phyloP scores from a whole-genome alignment of 1,140 invertebrate species.

The Trinorchestia longiramus region DNA sequence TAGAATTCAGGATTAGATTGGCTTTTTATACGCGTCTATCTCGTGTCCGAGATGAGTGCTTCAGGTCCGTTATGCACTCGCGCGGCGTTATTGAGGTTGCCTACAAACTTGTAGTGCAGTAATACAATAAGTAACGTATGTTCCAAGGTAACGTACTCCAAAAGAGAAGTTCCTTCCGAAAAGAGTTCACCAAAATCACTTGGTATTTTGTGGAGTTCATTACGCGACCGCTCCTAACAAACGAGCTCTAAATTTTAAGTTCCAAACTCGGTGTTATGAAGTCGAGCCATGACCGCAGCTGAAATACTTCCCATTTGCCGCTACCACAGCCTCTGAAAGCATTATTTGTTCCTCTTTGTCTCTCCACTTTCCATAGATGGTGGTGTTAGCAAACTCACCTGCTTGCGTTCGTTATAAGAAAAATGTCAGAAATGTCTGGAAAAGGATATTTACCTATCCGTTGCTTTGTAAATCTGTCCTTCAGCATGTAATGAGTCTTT shows the following conservation, averaged over 20 bases:
- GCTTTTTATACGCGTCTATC: background rate
- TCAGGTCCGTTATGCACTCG: background rate
- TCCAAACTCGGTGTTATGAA: conserved; percentile 35
- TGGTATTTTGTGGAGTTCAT: conserved; percentile 31
- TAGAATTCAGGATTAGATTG: conserved; percentile 1
- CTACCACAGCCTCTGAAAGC: background rate
- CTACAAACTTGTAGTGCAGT: background rate
- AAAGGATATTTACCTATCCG: too few species aligned
- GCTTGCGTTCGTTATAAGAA: background rate
- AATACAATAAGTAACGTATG: background rate
- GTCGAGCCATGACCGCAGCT: conserved; percentile 18
- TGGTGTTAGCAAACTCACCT: background rate
- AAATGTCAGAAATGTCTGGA: too few species aligned
- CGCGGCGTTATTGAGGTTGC: background rate
- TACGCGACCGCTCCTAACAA: conserved; percentile 22
- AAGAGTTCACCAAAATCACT: conserved; percentile 25
- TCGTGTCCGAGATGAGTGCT: background rate
- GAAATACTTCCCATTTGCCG: background rate
- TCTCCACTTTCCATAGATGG: background rate
- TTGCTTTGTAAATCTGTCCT: too few species aligned
- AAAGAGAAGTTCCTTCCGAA: background rate
- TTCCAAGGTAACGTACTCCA: background rate
- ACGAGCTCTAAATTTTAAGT: conserved; percentile 40
- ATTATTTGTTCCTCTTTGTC: background rate
- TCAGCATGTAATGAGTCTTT: too few species aligned